phyloP scores from a whole-genome alignment of 1,140 invertebrate species.

The Onthophagus taurus region DNA sequence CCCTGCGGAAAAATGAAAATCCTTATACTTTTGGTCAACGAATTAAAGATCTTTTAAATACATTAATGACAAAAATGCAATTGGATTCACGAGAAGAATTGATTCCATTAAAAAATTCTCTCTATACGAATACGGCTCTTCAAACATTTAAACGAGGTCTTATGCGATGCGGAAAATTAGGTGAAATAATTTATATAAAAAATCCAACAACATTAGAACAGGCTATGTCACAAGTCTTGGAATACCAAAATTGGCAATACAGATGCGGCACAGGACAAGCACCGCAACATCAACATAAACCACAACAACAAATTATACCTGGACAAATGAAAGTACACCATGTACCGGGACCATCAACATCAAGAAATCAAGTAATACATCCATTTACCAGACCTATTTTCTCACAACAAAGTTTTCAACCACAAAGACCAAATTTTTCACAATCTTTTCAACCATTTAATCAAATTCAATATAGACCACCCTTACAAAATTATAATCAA shows the following conservation, averaged over 20 bases:
- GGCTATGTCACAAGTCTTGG: not conserved
- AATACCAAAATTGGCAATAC: constrained; percentile 3
- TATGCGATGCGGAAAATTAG: not conserved
- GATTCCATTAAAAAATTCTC: not conserved
- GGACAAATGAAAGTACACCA: too few species aligned
- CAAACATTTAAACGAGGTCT: constrained; percentile 1
- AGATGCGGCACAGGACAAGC: too few species aligned
- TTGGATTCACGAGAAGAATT: not conserved
- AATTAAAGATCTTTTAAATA: constrained; percentile 1
- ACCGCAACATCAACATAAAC: too few species aligned
- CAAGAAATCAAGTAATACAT: too few species aligned
- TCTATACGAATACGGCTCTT: not conserved
- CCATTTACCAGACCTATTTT: too few species aligned
- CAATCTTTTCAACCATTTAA: too few species aligned
- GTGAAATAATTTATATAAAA: not conserved
- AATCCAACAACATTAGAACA: not conserved
- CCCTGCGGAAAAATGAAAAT: constrained; percentile 2
- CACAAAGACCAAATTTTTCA: too few species aligned
- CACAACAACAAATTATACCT: too few species aligned
- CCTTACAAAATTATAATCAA: too few species aligned
- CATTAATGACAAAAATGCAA: not conserved
- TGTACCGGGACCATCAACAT: too few species aligned
- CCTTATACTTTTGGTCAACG: not conserved
- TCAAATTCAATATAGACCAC: too few species aligned
- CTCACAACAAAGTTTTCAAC: too few species aligned